phyloP scores from a whole-genome alignment of 1,140 invertebrate species.

The Nasonia vitripennis region DNA sequence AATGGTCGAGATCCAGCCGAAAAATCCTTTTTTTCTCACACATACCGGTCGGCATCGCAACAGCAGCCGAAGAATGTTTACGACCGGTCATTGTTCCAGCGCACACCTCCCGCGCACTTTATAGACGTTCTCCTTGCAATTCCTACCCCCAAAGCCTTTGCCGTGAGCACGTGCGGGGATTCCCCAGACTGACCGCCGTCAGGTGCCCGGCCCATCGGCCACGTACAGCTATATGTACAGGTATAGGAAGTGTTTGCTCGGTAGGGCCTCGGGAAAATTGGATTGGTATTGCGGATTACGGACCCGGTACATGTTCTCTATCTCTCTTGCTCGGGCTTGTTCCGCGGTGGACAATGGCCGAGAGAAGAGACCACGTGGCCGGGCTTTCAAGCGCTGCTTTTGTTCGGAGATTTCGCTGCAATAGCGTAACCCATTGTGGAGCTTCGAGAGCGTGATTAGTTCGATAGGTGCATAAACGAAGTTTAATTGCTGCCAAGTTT shows the following conservation, averaged over 20 bases:
- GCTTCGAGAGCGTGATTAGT: too few relatives aligned
- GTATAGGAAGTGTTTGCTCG: background rate
- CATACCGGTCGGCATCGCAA: background rate
- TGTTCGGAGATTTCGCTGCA: too few relatives aligned
- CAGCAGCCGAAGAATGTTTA: background rate
- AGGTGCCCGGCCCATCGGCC: background rate
- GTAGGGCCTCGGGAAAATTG: background rate
- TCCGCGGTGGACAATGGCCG: too few relatives aligned
- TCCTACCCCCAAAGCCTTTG: background rate
- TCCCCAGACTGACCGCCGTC: slow-evolving; percentile 23
- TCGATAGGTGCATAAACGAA: too few relatives aligned
- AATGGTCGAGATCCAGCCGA: background rate
- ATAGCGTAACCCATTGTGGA: too few relatives aligned
- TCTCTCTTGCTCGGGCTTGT: background rate
- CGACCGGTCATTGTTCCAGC: background rate
- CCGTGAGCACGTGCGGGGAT: slow-evolving; percentile 15
- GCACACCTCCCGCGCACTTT: background rate
- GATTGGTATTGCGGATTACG: slow-evolving; percentile 26
- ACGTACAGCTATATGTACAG: background rate
- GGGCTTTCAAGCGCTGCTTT: too few relatives aligned
- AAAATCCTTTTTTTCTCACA: background rate
- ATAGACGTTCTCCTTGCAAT: background rate
- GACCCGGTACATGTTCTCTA: background rate
- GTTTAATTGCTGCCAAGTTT: too few relatives aligned
- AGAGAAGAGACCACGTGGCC: too few relatives aligned